Conservation (phyloP, 2,113 vertebrate species). For the Columbina picui region DNA sequence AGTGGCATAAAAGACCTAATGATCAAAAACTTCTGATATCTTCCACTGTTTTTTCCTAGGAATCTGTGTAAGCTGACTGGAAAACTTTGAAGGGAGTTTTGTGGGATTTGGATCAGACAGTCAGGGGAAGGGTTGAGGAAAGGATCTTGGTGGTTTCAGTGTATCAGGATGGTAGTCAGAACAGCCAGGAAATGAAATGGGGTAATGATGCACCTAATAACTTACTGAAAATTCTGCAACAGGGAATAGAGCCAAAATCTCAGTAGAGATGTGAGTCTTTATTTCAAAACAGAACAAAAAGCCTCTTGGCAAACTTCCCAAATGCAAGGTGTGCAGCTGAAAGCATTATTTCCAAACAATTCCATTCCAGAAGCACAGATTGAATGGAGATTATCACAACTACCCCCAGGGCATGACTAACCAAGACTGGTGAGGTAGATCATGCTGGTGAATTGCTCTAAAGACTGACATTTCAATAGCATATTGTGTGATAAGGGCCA, state of each 20-base stretch:
- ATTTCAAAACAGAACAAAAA: conserved; percentile 61
- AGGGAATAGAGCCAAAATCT: conserved; percentile 60
- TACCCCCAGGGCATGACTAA: conserved; percentile 48
- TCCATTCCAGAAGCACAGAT: conserved; percentile 40
- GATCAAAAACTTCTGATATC: background rate
- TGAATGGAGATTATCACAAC: conserved; percentile 37
- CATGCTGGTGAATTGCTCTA: conserved; percentile 5
- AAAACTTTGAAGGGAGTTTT: background rate
- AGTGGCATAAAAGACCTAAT: background rate
- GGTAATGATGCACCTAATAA: conserved; percentile 68
- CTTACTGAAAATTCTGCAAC: conserved; percentile 53
- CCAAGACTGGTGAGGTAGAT: conserved; percentile 18
- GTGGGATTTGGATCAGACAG: background rate
- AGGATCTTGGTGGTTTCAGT: background rate
- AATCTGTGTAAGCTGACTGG: background rate
- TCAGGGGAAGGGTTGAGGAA: background rate
- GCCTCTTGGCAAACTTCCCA: conserved; percentile 58
- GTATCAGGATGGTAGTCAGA: conserved; percentile 19
- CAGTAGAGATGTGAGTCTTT: conserved; percentile 42
- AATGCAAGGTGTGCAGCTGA: conserved; percentile 62
- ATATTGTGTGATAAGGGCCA: conserved; percentile 11
- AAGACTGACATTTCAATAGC: conserved; percentile 1
- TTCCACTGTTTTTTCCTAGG: background rate
- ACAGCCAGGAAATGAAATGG: conserved; percentile 56
- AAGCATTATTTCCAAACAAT: conserved; percentile 60